Conservation (phyloP, 2,888 invertebrate species). For the Harpalus rufipes region DNA sequence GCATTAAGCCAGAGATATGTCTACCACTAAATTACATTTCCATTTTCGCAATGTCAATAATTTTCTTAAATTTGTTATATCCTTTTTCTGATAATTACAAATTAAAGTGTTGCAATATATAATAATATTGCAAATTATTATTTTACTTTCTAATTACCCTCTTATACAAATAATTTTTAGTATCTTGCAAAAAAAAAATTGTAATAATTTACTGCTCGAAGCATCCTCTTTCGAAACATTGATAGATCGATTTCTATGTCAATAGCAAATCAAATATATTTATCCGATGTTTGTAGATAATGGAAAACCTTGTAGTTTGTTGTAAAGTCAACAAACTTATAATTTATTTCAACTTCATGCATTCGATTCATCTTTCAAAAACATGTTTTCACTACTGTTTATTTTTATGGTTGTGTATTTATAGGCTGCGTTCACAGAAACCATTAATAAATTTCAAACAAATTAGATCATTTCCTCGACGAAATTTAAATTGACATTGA, state of each 20-base stretch:
- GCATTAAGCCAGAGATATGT: too few relatives aligned
- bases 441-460: constrained; percentile 48
- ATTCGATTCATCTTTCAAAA: constrained; percentile 46
- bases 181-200: neutral
- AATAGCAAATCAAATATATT: constrained; percentile 20
- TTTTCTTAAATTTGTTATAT: neutral
- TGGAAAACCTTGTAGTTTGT: neutral
- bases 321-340: constrained; percentile 40
- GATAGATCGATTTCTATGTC: constrained; percentile 14
- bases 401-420: constrained; percentile 25
- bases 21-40: too few relatives aligned
- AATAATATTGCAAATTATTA: neutral
- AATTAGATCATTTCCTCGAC: constrained; percentile 42
- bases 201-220: constrained; percentile 21
- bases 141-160: neutral
- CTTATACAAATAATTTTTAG: neutral
- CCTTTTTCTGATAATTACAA: neutral
- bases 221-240: constrained; percentile 21
- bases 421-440: constrained; percentile 33
- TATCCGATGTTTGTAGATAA: constrained; percentile 17
- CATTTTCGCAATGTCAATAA: neutral
- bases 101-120: neutral
- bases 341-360: constrained; percentile 19
- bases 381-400: constrained; percentile 26
- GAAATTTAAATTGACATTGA: constrained; percentile 38